Evolutionary conservation across 2,113 vertebrate species (phyloP), one percentile per base, ranked within the genome.

Genomic region (Synodontis membranacea): DNA sequence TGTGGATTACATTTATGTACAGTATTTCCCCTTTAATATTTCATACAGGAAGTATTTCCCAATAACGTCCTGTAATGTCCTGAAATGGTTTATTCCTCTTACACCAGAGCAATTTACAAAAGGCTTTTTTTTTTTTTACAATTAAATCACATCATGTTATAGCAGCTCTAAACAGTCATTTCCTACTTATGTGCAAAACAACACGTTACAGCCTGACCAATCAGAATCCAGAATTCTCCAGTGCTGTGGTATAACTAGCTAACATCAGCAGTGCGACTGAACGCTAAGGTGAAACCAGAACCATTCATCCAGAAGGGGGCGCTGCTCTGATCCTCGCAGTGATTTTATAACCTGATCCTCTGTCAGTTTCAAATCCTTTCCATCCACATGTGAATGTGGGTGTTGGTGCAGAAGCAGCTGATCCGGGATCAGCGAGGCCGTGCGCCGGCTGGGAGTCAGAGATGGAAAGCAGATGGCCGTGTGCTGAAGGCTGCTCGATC

Each of bases 401-500:
- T 23, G 66, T 70, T 0, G 2, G 39, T 42, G 21, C 37, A 42
- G 68, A 70, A 66, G 46, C 9, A 31, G 62, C 80, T 79, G 72
- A 44, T 80, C 44, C 1, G 2, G 39, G 84, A 83, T 83, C 84
- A 66, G 84, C 2, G 68, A 68, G 75, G 39, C 34, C 37, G 46
- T 7, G 31, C 2, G 80, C 9, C 5, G 72, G 81, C 23, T 17
- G 60, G 42, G 70, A 44, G 87, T 66, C 75, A 39, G 87, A 85
- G 93, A 94, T 93, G 92, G 93, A 93, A 94, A 94, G 93, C 93
- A 94, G 93, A 94, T 94, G 94, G 92, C 91, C 56, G 83, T 86
- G 88, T 79, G 92, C 83, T 94, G 92, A 93, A 85, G 80, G 93
- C 88, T 87, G 90, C 54, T 91, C 92, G 91, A 93, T 93, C 92